Percentiles rank a stretch among this genome's conserved stretches.
Evolutionary conservation across 2,797 vertebrate genomes (phyloP).

Genomic region (Uromys caudimaculatus): DNA sequence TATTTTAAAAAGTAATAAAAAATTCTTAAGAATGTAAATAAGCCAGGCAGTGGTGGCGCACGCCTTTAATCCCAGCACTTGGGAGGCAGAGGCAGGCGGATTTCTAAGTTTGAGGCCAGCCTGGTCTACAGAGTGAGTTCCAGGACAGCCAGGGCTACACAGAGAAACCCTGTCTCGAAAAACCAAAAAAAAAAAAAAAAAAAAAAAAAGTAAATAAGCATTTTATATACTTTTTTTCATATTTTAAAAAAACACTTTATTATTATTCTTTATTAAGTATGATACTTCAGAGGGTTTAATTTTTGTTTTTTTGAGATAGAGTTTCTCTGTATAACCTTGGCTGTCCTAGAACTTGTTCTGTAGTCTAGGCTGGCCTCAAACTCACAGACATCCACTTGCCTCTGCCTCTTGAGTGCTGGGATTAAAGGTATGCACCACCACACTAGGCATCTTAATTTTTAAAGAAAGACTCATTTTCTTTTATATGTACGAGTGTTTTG

Average conservation of each 20-base stretch:
- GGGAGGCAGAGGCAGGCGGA: no score
- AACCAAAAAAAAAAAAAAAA: no score
- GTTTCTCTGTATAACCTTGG: background rate
- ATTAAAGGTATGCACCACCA: no score
- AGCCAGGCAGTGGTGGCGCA: no score
- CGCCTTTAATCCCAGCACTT: no score
- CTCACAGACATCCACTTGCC: background rate
- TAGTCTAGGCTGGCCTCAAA: background rate
- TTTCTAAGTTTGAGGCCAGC: no score
- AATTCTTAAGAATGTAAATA: background rate
- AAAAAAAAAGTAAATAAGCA: background rate
- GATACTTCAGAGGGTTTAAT: background rate
- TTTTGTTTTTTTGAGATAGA: background rate
- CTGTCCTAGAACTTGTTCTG: background rate
- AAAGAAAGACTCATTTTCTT: background rate
- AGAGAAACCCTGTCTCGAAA: no score
- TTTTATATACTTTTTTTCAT: background rate
- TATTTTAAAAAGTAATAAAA: slow-evolving; percentile 31
- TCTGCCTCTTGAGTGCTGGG: background rate
- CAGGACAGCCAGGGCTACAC: no score
- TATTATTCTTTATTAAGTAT: slow-evolving; percentile 3
- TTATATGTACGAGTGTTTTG: background rate
- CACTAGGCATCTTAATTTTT: background rate
- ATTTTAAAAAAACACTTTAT: background rate
- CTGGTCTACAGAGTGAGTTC: no score